Evolutionary conservation across 2,888 invertebrate species (phyloP).

Genomic region (Pimpla rufipes): DNA sequence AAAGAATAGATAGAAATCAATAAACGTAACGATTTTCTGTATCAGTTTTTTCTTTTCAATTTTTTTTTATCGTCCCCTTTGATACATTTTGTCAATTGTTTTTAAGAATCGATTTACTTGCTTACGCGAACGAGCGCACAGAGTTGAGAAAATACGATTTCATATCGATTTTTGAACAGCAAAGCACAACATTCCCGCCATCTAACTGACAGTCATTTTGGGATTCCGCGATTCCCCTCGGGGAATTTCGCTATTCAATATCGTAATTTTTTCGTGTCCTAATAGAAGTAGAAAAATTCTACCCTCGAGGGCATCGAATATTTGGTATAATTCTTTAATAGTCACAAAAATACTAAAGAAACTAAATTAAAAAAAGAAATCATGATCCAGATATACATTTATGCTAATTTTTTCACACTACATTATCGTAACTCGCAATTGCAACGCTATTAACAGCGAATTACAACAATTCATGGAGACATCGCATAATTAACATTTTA

Average conservation of each 20-base stretch:
- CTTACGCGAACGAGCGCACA: background rate
- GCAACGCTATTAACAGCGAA: background rate
- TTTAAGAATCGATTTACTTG: slow-evolving; percentile 7
- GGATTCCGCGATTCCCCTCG: background rate
- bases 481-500: background rate
- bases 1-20: slow-evolving; percentile 32
- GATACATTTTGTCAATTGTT: slow-evolving; percentile 10
- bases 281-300: background rate
- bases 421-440: background rate
- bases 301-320: background rate
- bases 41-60: background rate
- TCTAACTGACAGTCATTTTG: slow-evolving; percentile 14
- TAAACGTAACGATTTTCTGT: slow-evolving; percentile 9
- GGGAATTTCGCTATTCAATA: slow-evolving; percentile 1
- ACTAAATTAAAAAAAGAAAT: background rate
- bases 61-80: slow-evolving; percentile 21
- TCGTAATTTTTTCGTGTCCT: background rate
- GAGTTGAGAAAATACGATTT: slow-evolving; percentile 12
- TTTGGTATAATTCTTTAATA: background rate
- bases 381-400: background rate
- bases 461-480: background rate
- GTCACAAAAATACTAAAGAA: background rate
- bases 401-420: background rate
- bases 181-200: slow-evolving; percentile 34
- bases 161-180: slow-evolving; percentile 8